Evolutionary conservation across 2,113 vertebrate genomes (phyloP).

Genomic region (Pholis gunnellus): DNA sequence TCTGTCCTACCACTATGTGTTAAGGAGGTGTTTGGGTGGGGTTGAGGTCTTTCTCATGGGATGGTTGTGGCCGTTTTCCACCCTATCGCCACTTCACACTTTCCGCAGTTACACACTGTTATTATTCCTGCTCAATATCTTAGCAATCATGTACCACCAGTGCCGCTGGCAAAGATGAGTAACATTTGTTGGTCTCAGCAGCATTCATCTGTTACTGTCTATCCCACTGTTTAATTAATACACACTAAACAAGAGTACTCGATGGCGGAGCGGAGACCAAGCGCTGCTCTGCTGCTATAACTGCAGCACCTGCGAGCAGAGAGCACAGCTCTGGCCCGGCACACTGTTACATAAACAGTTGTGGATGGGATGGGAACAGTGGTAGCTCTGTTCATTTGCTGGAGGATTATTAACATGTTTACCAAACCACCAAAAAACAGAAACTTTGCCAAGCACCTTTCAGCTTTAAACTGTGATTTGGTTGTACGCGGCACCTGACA

Average conservation of each 20-base stretch:
- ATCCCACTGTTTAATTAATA: conserved; percentile 41
- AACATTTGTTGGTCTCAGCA: conserved; percentile 23
- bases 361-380: conserved; percentile 69
- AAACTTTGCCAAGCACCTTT: conserved; percentile 50
- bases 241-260: conserved; percentile 10
- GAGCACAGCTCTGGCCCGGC: conserved; percentile 70
- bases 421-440: conserved; percentile 66
- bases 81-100: conserved; percentile 18
- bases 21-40: conserved; percentile 24
- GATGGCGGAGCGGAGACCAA: conserved; percentile 44
- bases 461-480: conserved; percentile 59
- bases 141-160: conserved; percentile 20
- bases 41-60: conserved; percentile 33
- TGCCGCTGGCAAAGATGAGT: conserved; percentile 46
- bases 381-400: conserved; percentile 75
- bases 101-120: conserved; percentile 8
- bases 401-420: conserved; percentile 75
- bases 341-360: conserved; percentile 76
- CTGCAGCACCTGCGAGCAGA: conserved; percentile 77
- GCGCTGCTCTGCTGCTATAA: conserved; percentile 48
- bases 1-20: conserved; percentile 11
- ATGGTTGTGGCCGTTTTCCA: conserved; percentile 24
- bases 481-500: conserved; percentile 48
- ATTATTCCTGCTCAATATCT: conserved; percentile 37
- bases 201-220: conserved; percentile 47